Base-by-base conservation (phyloP, 2,113 vertebrate genomes). In the Callithrix jacchus region DNA sequence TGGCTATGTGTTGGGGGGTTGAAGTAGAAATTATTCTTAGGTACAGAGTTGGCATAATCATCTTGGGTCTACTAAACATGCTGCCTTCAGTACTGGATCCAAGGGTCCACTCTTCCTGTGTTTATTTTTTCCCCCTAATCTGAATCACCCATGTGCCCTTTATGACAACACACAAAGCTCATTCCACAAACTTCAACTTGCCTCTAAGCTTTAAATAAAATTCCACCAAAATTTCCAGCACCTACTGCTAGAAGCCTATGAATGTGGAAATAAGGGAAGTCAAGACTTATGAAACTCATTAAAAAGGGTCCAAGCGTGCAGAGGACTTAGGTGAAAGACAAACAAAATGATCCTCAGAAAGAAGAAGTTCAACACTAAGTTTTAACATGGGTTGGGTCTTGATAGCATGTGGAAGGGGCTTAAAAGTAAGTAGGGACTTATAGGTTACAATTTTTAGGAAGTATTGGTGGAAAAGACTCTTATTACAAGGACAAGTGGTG, bases 1-100 rank as follows among this genome's bases (percentile, higher is more conserved):
- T 73, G 54, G 7, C 5, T 5, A 13, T 21, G 49, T 20, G 16
- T 47, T 6, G 8, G 8, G 0, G 8, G 8, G 1, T 37, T 2
- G 0, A 0, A 27, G 73, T 25, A 45, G 66, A 66, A 76, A 37
- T 70, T 23, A 37, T 49, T 18, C 21, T 13, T 35, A 70, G 27
- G 35, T 49, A 35, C 17, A 52, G 56, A 45, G 35, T 6, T 42
- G 35, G 21, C 35, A 16, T 12, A 68, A 14, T 71, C 18, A 47
- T 54, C 30, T 23, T 47, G 14, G 49, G 21, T 68, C 71, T 35
- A 52, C 7, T 56, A 73, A 54, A 6, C 13, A 27, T 6, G 1
- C 16, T 42, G 35, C 2, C 3, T 76, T 83, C n/a, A 58, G 16
- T 49, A 52, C 3, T 52, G 40, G 35, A 83, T 35, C 7, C 35